Base-by-base conservation (phyloP, 2,888 invertebrate genomes). In the Archips xylosteana region DNA sequence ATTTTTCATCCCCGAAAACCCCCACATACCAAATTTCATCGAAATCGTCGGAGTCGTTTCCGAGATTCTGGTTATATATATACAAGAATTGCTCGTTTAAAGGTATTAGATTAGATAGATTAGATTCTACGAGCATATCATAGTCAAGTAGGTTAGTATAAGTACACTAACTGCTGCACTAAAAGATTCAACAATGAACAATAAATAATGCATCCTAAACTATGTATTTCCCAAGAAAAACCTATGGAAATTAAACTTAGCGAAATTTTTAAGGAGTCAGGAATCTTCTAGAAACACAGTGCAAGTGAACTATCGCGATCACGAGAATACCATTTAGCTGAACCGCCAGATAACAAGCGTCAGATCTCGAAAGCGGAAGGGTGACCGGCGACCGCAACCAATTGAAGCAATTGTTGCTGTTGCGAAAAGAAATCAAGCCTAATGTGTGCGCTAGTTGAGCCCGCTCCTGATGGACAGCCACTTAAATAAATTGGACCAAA, bases 341-440 rank as follows among this genome's bases (percentile, higher is more conserved):
- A 76, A 74, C 49, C 76, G 75, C 68, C 68, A 76, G 61, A 70
- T 66, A 76, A 76, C 70, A 64, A 78, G 76, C 76, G 61, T 75
- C 76, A 79, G 74, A 78, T 81, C 76, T 80, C 69, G 67, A 79
- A 81, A 86, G 81, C 84, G 85, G 86, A 87, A 87, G 87, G 85
- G 85, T 85, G 85, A 83, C 82, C 82, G 78, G 75, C 77, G 80
- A 78, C 77, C 80, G 80, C 75, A 71, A 77, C 76, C 90, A 89
- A 89, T 89, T 90, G 88, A 83, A 83, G 77, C 87, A 89, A 89
- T 89, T 89, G 88, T 77, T 78, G 72, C 77, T 75, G 78, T 80
- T 78, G 82, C 86, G 79, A 88, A 86, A 87, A 85, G 81, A 86
- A 87, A 81, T 80, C 78, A 81, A 77, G 75, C 68, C 75, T 75